Evolutionary conservation across 92 coral and sea anemone species (phyloP).

Genomic region (Umimayanthus kanabou): DNA sequence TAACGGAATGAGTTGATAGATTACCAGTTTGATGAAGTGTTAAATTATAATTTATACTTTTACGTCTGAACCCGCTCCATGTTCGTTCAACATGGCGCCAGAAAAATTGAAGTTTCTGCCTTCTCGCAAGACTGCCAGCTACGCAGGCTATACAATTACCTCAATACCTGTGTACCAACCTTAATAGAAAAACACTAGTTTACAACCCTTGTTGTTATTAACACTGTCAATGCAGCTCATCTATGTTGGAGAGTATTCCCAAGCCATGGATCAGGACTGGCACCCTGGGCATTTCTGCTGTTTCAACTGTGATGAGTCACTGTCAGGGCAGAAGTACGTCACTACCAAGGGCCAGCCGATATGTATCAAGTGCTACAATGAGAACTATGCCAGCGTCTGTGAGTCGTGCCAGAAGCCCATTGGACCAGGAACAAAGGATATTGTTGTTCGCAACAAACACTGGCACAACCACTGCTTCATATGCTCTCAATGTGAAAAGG

Average conservation of each 20-base stretch:
- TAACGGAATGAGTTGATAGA: no score
- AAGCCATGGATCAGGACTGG: slow-evolving; percentile 95
- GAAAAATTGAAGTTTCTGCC: no score
- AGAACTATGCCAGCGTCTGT: slow-evolving; percentile 81
- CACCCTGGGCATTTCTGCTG: slow-evolving; percentile 97
- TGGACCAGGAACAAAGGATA: slow-evolving; percentile 97
- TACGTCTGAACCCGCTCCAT: no score
- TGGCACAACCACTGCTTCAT: slow-evolving; percentile 95
- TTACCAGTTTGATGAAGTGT: no score
- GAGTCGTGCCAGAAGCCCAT: slow-evolving; percentile 85
- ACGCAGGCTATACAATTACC: no score
- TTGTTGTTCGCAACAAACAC: slow-evolving; percentile 91
- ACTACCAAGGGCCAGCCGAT: slow-evolving; percentile 83
- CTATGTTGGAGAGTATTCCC: slow-evolving; percentile 95
- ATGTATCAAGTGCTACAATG: slow-evolving; percentile 86
- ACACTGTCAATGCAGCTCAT: slow-evolving; percentile 63
- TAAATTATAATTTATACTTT: no score
- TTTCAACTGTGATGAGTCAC: slow-evolving; percentile 88
- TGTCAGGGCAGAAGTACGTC: slow-evolving; percentile 84
- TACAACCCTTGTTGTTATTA: neutral
- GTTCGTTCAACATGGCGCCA: no score
- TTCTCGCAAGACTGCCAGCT: no score
- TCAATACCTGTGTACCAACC: no score
- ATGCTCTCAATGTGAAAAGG: slow-evolving; percentile 83
- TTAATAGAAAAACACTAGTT: no score